Base-by-base conservation (phyloP, 1,140 invertebrate genomes). In the Trachymyrmex septentrionalis region DNA sequence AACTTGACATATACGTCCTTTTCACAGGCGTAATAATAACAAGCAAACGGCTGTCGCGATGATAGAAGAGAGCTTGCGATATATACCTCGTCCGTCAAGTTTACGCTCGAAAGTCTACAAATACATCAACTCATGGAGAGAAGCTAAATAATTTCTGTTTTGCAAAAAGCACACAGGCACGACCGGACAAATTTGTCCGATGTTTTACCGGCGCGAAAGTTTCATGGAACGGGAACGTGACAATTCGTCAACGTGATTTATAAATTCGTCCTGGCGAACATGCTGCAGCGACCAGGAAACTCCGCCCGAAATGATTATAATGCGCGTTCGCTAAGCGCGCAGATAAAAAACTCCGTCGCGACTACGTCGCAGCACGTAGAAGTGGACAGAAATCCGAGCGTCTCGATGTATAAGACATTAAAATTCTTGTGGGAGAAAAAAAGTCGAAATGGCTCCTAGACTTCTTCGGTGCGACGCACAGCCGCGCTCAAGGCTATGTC, bases 231-330 rank as follows among this genome's bases (percentile, higher is more conserved):
- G 21, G 48, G 30, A 81, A 71, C 78, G 50, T 81, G 78, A 81
- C 78, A 71, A 81, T 81, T 81, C 66, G 66, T 81, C 78, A 81
- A 44, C 78, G 34, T 69, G 78, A 81, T 81, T 71, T 71, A 69
- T 69, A 81, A 67, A 81, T 81, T 81, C 44, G n/a, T 81, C 24
- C 55, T 21, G 53, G 24, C 73, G 38, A 77, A 53, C 6, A 27
- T 21, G 16, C 78, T 16, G n/a, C 5, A 34, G 24, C 64, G 7
- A 24, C 34, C 30, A 48, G 48, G 21, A 81, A 72, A 81, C 50
- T 59, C 44, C 38, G 77, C 19, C n/a, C 61, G 19, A 77, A 77
- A 64, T 57, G n/a, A 69, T 81, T 71, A 27, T 71, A 59, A 71
- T 57, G 21, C 50, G 78, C 30, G 78, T 38, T 21, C 48, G 48